phyloP scores from a whole-genome alignment of 2,113 vertebrate genomes.

The Rhagologus leucostigma region DNA sequence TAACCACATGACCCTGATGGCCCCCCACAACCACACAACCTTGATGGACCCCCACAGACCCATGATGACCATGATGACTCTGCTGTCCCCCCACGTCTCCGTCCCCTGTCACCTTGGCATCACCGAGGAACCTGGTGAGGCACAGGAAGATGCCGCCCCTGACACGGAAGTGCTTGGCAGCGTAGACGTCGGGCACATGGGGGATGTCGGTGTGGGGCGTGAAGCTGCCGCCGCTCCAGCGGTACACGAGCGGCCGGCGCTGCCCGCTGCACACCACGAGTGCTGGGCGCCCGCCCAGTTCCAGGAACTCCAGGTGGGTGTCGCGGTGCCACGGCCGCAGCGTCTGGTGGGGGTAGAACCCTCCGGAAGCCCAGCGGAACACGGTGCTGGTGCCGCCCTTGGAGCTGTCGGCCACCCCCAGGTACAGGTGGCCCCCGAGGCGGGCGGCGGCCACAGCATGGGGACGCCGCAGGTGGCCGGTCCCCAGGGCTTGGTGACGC shows the following conservation, averaged over 20 bases:
- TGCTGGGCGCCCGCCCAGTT: not conserved
- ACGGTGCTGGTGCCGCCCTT: not conserved
- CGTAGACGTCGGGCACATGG: not conserved
- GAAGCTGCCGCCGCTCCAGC: not conserved
- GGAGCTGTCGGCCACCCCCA: conserved; percentile 14
- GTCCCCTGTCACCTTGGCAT: not conserved
- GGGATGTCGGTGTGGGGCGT: conserved; percentile 9
- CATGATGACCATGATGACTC: too few relatives aligned
- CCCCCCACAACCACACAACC: too few relatives aligned
- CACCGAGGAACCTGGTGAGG: not conserved
- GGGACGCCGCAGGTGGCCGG: rapidly evolving
- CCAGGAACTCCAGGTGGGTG: conserved; percentile 5
- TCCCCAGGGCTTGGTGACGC: not conserved
- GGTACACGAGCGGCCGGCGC: not conserved
- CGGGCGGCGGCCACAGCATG: not conserved
- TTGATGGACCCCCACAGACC: not conserved
- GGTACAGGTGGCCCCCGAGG: not conserved
- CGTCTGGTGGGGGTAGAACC: not conserved
- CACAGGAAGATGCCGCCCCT: not conserved
- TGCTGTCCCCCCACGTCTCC: too few relatives aligned
- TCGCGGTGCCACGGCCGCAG: not conserved
- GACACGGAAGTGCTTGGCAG: not conserved
- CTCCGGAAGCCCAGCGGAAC: not conserved
- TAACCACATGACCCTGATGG: too few relatives aligned
- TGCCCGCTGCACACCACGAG: not conserved